phyloP scores from a whole-genome alignment of 1,140 invertebrate genomes.

The Drosophila tani region DNA sequence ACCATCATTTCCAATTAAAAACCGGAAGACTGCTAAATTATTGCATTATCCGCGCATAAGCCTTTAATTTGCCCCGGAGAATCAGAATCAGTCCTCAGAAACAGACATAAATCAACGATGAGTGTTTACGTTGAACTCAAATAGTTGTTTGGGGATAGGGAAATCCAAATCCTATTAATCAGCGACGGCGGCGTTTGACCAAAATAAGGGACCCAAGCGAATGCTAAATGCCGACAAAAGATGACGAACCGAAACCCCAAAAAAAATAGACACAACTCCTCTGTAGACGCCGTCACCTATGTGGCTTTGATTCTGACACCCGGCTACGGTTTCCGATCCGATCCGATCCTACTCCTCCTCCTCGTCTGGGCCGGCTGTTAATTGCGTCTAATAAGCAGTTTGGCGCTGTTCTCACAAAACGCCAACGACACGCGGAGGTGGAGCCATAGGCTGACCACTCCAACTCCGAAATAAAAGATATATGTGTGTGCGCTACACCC shows the following conservation, averaged over 20 bases:
- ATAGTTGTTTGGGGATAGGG: conserved; percentile 27
- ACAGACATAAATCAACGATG: conserved; percentile 61
- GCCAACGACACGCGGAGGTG: conserved; percentile 68
- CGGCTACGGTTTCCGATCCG: conserved; percentile 21
- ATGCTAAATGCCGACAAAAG: conserved; percentile 78
- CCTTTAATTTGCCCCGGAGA: conserved; percentile 72
- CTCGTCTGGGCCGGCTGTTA: conserved; percentile 64
- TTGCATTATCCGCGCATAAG: conserved; percentile 71
- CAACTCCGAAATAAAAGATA: conserved; percentile 27
- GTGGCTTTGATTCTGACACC: conserved; percentile 62
- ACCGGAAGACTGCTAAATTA: conserved; percentile 78
- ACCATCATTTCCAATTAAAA: conserved; percentile 63
- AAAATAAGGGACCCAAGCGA: conserved; percentile 51
- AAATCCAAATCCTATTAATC: conserved; percentile 80
- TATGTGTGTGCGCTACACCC: conserved; percentile 57
- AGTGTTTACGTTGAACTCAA: conserved; percentile 50
- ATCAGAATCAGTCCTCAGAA: conserved; percentile 40
- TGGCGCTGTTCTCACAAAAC: conserved; percentile 80
- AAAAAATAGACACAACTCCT: conserved; percentile 2
- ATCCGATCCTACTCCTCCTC: conserved; percentile 9
- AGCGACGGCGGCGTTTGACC: conserved; percentile 42
- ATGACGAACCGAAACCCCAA: conserved; percentile 64
- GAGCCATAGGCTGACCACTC: conserved; percentile 45
- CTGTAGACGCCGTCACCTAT: conserved; percentile 54
- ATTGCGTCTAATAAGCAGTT: conserved; percentile 84